Evolutionary conservation across 2,888 invertebrate genomes (phyloP), one percentile per base, ranked within the genome.

Genomic region (Neocrepidodera transversa): DNA sequence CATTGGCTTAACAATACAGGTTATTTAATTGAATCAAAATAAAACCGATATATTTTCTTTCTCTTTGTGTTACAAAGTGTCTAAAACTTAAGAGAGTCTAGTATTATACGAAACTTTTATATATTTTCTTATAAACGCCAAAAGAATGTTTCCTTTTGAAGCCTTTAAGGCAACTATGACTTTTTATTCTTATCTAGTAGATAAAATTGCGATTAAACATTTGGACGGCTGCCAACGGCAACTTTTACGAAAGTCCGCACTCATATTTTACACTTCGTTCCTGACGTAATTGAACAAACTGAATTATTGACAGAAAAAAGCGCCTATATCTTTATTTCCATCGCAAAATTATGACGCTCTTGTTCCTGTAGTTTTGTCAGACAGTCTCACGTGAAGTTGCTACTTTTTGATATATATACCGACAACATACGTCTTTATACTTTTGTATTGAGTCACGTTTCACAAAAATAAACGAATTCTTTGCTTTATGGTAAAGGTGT

Each of bases 201-300:
- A 43, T 43, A 26, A 43, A 43, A 26, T 26, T 11, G 14, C 45
- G 45, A 45, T 45, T 45, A 45, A 45, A 45, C 50, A 26, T 23
- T 35, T 50, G 50, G 50, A 36, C 8, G 14, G 7, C 8, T 26
- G 50, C 50, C 50, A 50, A 11, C 11, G 18, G 10, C 8, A 38
- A 26, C 30, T 47, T n/a, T 28, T 28, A 28, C 36, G 16, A 36
- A 50, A 50, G 23, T 32, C 36, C 14, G 35, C 36, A 36, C 20
- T 49, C 35, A 36, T 49, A 49, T 49, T 49, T 49, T 49, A 49
- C 23, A 10, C 35, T 36, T 36, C 45, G 8, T 45, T 45, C 16
- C 26, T 28, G 45, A 45, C 28, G 45, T 26, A 45, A 45, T 45
- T 45, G 26, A 45, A 43, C 43, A 14, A 28, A 26, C 26, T 45